Conservation (phyloP, 37 sponge, comb jelly and placozoan genomes). For the Ianthella basta region DNA sequence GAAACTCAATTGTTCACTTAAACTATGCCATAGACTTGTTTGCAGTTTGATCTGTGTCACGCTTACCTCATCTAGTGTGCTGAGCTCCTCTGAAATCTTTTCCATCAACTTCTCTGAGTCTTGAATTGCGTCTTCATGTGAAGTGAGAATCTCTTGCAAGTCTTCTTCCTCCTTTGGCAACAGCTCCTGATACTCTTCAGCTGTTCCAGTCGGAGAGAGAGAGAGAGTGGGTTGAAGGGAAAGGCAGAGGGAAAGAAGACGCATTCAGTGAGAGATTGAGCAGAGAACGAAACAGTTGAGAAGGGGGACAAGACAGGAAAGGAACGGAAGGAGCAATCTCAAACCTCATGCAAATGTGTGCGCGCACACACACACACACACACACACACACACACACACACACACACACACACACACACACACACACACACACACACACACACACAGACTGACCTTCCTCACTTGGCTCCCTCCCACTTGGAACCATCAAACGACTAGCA, state of each 20-base stretch:
- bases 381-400: constrained; percentile 6
- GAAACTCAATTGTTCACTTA: too few species aligned
- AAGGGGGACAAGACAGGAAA: neutral
- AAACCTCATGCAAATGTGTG: neutral
- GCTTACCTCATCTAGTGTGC: constrained; percentile 63
- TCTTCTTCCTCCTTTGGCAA: constrained; percentile 84
- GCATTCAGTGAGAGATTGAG: neutral
- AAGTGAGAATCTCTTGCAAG: constrained; percentile 60
- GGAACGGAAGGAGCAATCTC: neutral
- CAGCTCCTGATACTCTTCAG: constrained; percentile 93
- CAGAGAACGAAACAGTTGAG: neutral
- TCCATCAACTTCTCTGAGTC: constrained; percentile 84
- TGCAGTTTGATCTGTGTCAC: neutral
- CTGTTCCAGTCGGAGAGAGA: neutral
- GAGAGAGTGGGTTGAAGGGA: neutral
- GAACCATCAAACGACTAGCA: neutral
- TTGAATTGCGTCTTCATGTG: constrained; percentile 70
- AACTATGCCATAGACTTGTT: neutral
- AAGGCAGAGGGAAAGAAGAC: neutral
- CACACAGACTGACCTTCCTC: constrained; percentile 33
- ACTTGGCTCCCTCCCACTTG: constrained; percentile 13
- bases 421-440: constrained; percentile 28
- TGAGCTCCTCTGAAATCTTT: constrained; percentile 81
- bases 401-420: constrained; percentile 15
- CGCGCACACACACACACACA: constrained; percentile 13